These are phyloP conservation scores for Mycetomoellerius zeteki DNA, from an alignment of 1,140 invertebrate genomes.

Conservation along the genomic window DNA sequence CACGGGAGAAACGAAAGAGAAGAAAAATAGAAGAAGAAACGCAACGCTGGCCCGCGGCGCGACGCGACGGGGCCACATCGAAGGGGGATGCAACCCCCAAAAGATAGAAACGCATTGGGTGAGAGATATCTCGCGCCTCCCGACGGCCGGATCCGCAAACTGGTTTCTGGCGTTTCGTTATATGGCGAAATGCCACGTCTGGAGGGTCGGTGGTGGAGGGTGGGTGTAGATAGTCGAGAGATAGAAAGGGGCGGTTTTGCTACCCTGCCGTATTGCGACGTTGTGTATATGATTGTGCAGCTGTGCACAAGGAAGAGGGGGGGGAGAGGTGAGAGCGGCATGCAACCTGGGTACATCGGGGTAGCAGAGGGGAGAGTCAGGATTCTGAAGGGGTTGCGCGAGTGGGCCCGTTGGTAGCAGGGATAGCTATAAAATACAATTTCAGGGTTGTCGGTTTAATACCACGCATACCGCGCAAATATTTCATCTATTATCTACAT, in stretches of 20 bases:
- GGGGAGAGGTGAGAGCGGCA: background rate
- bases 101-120: slow-evolving; percentile 54
- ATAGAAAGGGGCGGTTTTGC: slow-evolving; percentile 16
- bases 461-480: slow-evolving; percentile 74
- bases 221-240: background rate
- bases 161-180: slow-evolving; percentile 60
- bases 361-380: background rate
- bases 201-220: slow-evolving; percentile 9
- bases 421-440: slow-evolving; percentile 72
- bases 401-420: slow-evolving; percentile 50
- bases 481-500: slow-evolving; percentile 76
- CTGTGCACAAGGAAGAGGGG: slow-evolving; percentile 17
- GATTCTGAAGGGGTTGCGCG: slow-evolving; percentile 50
- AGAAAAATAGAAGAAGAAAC: slow-evolving; percentile 8
- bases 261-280: slow-evolving; percentile 49
- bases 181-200: slow-evolving; percentile 61
- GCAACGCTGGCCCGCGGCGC: background rate
- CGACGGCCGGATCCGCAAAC: slow-evolving; percentile 59
- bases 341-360: slow-evolving; percentile 1
- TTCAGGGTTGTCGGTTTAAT: slow-evolving; percentile 74
- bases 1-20: background rate
- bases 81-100: slow-evolving; percentile 26
- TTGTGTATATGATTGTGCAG: slow-evolving; percentile 52
- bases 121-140: slow-evolving; percentile 56
- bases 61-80: background rate